Evolutionary conservation across 2,888 invertebrate genomes (phyloP), one percentile per base, ranked within the genome.

Genomic region (Apodemia mormo): DNA sequence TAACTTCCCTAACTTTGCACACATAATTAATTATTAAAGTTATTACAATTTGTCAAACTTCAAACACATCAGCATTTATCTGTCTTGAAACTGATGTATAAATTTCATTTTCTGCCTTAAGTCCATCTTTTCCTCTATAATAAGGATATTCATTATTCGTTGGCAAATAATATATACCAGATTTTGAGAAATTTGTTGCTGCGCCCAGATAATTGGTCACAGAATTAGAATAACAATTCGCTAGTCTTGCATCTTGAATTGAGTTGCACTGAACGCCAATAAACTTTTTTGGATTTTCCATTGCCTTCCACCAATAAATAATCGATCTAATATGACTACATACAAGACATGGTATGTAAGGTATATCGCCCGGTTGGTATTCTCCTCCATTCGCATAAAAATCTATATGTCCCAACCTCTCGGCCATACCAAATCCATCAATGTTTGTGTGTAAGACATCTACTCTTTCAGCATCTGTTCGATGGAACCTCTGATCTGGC

Each of bases 381-480:
- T 93, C 93, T 0, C 92, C 93, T 0, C 93, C 93, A 29, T 93
- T 93, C 0, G 83, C 89, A 56, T 93, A 93, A 61, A 87, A 86
- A 56, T 93, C 93, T 0, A 93, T 75, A 70, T 92, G 90, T 0
- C 92, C 92, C 0, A 92, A 64, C 0, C 81, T 77, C 67, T 92
- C 89, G 0, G 93, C 91, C 3, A 88, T 90, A 0, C 93, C 93
- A 69, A 93, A 93, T 0, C 92, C 93, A 43, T 93, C 93, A 2
- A 93, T 92, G 70, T 93, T 93, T 0, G 93, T 92, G 49, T 93
- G 93, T 0, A 93, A 56, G 0, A 90, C 77, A 58, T 92, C 92
- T 0, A 92, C 90, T 67, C 75, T 78, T 0, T 80, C 78, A 0
- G 84, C 92, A 43, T 92, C 91, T 0, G 83, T 78, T 1, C 76